Evolutionary conservation across 1,140 invertebrate species (phyloP).

Genomic region (Harlomillsia oculata): DNA sequence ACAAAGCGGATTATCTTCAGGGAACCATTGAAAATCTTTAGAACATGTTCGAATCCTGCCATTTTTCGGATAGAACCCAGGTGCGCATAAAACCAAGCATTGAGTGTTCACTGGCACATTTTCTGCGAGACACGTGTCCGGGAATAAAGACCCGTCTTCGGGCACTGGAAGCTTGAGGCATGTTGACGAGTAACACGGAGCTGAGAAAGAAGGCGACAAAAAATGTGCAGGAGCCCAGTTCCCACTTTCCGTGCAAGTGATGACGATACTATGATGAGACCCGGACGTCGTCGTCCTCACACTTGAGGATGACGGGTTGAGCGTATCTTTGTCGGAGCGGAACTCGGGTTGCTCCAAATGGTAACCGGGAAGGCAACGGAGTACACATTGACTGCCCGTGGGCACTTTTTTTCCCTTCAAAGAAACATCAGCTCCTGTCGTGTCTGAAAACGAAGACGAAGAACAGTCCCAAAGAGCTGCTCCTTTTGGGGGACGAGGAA

Average conservation of each 20-base stretch:
- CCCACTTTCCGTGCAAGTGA: constrained; percentile 21
- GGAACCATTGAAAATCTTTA: constrained; percentile 32
- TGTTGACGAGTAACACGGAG: constrained; percentile 24
- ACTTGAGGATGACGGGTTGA: not conserved
- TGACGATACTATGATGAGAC: not conserved
- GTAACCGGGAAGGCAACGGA: constrained; percentile 28
- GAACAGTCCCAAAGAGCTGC: too few relatives aligned
- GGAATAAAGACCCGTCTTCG: constrained; percentile 33
- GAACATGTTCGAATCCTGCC: constrained; percentile 34
- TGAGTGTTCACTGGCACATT: constrained; percentile 33
- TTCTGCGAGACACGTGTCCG: constrained; percentile 30
- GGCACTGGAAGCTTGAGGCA: constrained; percentile 30
- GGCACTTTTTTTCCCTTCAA: too few relatives aligned
- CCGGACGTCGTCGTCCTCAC: not conserved
- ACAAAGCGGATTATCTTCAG: constrained; percentile 32
- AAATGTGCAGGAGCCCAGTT: constrained; percentile 17
- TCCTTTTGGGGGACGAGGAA: too few relatives aligned
- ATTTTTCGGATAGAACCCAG: constrained; percentile 35
- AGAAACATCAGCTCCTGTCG: too few relatives aligned
- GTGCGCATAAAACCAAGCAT: constrained; percentile 33
- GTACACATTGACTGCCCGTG: too few relatives aligned
- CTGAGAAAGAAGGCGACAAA: constrained; percentile 1
- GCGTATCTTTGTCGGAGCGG: not conserved
- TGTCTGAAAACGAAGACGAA: too few relatives aligned
- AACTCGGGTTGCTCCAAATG: not conserved